A percentile compares a stretch with the other conserved stretches of the same genome.
These are phyloP conservation scores for Drosophila nikananu DNA, from an alignment of 1,140 invertebrate genomes.

Conservation along the genomic window DNA sequence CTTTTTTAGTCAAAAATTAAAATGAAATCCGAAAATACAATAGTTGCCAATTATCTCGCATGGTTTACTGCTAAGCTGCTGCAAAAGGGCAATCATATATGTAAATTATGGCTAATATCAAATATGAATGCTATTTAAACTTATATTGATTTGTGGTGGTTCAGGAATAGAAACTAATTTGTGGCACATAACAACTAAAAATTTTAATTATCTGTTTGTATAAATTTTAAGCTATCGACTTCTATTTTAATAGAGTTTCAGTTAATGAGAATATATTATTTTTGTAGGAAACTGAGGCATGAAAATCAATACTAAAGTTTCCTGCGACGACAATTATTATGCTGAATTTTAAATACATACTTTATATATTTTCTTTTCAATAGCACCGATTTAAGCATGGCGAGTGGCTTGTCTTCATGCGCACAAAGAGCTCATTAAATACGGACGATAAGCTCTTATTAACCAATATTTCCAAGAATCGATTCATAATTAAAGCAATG, in stretches of 20 bases:
- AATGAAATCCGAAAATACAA: not conserved
- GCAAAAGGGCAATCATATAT: not conserved
- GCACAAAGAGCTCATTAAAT: conserved; percentile 5
- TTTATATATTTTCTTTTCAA: not conserved
- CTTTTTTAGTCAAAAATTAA: not conserved
- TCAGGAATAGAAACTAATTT: not conserved
- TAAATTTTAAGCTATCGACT: not conserved
- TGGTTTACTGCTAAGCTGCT: not conserved
- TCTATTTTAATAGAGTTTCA: not conserved
- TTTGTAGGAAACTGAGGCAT: not conserved
- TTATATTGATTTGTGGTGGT: not conserved
- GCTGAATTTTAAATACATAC: not conserved
- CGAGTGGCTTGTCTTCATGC: not conserved
- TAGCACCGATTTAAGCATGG: not conserved
- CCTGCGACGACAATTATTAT: not conserved
- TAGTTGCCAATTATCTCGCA: not conserved
- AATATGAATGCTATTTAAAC: not conserved
- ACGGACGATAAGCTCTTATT: conserved; percentile 1
- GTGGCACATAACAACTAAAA: not conserved
- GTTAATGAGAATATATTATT: not conserved
- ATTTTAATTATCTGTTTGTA: not conserved
- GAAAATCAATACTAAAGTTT: not conserved
- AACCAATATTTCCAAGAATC: conserved; percentile 3
- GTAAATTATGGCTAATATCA: not conserved
- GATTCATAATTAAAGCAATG: conserved; percentile 2